A percentile compares a stretch with the other conserved stretches of the same genome.
These are phyloP conservation scores for Phengaris alcon DNA, from an alignment of 2,888 invertebrate genomes.

Conservation along the genomic window DNA sequence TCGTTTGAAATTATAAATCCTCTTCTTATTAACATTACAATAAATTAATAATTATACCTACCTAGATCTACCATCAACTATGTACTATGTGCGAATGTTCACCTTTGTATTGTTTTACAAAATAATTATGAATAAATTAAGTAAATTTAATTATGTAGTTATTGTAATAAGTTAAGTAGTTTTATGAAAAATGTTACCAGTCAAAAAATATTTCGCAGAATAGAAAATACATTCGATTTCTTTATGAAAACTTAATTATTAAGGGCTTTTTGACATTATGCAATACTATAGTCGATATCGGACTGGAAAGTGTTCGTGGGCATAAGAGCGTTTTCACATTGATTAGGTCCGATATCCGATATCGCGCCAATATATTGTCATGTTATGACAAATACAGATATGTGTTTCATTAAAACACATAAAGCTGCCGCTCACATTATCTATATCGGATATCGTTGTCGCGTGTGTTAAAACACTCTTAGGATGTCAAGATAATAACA, in stretches of 20 bases:
- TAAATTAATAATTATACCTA: neutral
- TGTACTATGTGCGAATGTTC: slow-evolving; percentile 1
- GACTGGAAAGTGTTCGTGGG: no score
- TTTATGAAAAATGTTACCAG: slow-evolving; percentile 4
- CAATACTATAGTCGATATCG: no score
- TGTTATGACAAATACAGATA: no score
- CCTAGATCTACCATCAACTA: neutral
- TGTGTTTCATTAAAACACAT: no score
- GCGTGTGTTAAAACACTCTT: no score
- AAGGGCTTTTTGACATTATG: neutral
- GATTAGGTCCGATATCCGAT: no score
- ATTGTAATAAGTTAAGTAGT: neutral
- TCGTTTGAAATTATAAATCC: neutral
- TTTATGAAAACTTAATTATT: neutral
- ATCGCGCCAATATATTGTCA: no score
- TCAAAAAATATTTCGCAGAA: neutral
- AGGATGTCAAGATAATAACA: no score
- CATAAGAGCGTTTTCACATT: no score
- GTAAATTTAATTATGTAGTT: neutral
- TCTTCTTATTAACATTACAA: neutral
- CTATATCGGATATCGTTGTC: no score
- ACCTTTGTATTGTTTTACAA: neutral
- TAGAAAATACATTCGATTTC: neutral
- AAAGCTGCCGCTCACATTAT: no score
- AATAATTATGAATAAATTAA: slow-evolving; percentile 4